phyloP scores from a whole-genome alignment of 2,888 invertebrate species.

The Parnassius glacialis region DNA sequence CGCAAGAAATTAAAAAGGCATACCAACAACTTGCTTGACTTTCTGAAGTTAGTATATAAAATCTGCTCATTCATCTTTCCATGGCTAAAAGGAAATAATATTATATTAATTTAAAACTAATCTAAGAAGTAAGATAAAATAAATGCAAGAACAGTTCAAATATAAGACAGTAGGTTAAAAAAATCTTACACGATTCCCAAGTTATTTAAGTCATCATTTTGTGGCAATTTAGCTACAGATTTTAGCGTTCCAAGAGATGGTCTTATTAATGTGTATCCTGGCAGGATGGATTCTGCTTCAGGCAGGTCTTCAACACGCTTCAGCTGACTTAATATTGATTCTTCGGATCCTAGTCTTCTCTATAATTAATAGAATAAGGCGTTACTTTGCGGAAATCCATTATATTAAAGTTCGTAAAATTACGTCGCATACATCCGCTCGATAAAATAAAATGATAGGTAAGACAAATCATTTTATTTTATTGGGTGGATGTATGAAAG shows the following conservation, averaged over 20 bases:
- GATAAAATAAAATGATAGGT: no score
- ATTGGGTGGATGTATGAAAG: no score
- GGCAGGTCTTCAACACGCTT: conserved; percentile 41
- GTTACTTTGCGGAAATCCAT: no score
- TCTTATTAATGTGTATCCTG: conserved; percentile 51
- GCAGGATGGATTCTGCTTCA: conserved; percentile 37
- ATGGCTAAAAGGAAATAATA: conserved; percentile 35
- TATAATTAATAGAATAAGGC: no score
- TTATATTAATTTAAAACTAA: neutral
- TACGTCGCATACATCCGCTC: no score
- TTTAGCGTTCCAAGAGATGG: conserved; percentile 44
- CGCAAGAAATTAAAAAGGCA: neutral
- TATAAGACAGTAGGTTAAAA: neutral
- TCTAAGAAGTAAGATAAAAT: neutral
- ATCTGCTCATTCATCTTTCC: conserved; percentile 40
- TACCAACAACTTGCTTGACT: conserved; percentile 35
- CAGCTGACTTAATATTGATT: conserved; percentile 29
- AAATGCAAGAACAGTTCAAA: neutral
- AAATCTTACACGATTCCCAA: conserved; percentile 49
- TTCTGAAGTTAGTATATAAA: conserved; percentile 44
- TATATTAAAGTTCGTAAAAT: no score
- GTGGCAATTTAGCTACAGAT: conserved; percentile 49
- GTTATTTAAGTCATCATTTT: conserved; percentile 42
- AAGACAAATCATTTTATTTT: no score
- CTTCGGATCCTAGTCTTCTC: conserved; percentile 13